phyloP scores from a whole-genome alignment of 1,140 invertebrate species.

The Drosophila ficusphila region DNA sequence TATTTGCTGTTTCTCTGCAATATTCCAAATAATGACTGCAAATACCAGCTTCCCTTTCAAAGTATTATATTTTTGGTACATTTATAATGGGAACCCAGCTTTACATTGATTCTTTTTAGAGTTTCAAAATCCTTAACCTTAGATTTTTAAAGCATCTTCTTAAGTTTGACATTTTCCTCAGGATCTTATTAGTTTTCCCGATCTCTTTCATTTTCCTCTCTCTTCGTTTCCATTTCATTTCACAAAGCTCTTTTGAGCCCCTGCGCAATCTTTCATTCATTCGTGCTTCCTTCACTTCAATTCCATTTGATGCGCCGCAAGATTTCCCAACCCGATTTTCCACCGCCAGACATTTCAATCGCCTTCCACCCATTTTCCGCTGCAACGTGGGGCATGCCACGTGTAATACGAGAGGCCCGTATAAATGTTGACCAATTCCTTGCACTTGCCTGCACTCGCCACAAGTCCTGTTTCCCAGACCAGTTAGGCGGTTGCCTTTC shows the following conservation, averaged over 20 bases:
- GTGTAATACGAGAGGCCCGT: slow-evolving; percentile 46
- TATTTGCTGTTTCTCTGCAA: background rate
- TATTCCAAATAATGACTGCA: background rate
- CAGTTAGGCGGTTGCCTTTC: slow-evolving; percentile 30
- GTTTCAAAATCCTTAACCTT: background rate
- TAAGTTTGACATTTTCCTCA: background rate
- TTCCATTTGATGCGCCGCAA: slow-evolving; percentile 31
- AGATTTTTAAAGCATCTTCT: background rate
- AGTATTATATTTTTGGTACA: background rate
- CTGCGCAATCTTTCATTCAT: slow-evolving; percentile 12
- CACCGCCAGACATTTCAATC: slow-evolving; percentile 22
- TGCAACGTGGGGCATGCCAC: slow-evolving; percentile 52
- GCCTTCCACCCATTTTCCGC: slow-evolving; percentile 1
- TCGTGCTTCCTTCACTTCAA: slow-evolving; percentile 14
- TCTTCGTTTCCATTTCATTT: slow-evolving; percentile 42
- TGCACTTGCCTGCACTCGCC: slow-evolving; percentile 36
- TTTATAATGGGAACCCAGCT: background rate
- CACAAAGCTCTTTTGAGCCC: slow-evolving; percentile 34
- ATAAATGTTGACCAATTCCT: slow-evolving; percentile 41
- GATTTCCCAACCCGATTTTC: slow-evolving; percentile 5
- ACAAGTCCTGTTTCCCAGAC: slow-evolving; percentile 35
- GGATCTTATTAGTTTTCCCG: background rate
- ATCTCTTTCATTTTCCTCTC: background rate
- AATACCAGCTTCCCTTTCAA: background rate
- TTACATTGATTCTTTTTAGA: too few relatives aligned